Base-by-base conservation (phyloP, 2,113 vertebrate genomes). In the Solea senegalensis region DNA sequence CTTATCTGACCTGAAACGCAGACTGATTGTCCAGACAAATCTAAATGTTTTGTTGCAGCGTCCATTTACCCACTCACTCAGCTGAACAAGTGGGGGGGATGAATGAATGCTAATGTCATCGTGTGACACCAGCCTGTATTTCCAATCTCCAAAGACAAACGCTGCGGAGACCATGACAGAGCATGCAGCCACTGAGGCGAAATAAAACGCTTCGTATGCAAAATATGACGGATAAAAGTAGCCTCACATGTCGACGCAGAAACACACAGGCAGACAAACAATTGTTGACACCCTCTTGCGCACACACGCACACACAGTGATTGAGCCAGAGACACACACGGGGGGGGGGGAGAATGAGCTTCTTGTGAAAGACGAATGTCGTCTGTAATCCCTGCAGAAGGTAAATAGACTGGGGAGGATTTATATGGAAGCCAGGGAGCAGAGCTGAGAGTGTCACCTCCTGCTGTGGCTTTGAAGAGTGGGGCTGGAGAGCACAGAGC, bases 311-410 rank as follows among this genome's bases (percentile, higher is more conserved):
- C 46, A 79, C 50, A 56, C 11, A 61, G 61, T 44, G 72, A 65
- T 65, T 51, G 64, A 74, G 70, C 71, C 52, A 60, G 45, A 77
- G 57, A 82, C 43, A 89, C 75, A 82, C 71, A 67, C n/a, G n/a
- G n/a, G n/a, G n/a, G 61, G 75, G 78, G 74, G 34, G 78, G 82
- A 86, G 21, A 81, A 86, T 26, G 59, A 83, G 76, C 80, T 75
- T 58, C 67, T 78, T 82, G 58, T 71, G 67, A 81, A 81, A 85
- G 72, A 81, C 58, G 83, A 88, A 81, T 66, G 75, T 46, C 57
- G 74, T 60, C 76, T 80, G 79, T 88, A 88, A 92, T 88, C 88
- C 85, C 80, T 43, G 69, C 79, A 70, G 80, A 87, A 87, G 69
- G 81, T 84, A 89, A 89, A 88, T 71, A 86, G 73, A 84, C 84